Percentiles rank a stretch among this genome's conserved stretches.
Evolutionary conservation across 2,113 vertebrate species (phyloP).

Genomic region (Brevimyrus niger): DNA sequence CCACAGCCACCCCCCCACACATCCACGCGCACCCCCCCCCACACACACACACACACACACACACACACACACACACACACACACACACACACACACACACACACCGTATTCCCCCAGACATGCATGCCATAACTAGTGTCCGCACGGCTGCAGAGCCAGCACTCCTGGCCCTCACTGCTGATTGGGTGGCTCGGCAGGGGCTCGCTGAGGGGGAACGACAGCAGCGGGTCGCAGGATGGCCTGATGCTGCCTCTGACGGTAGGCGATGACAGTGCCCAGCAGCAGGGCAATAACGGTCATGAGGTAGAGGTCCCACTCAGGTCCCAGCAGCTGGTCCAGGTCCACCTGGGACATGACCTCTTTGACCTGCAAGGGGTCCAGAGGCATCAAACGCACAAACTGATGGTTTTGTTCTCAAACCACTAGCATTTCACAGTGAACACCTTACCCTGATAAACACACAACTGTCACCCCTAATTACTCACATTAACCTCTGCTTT

Average conservation of each 20-base stretch:
- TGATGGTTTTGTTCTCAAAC: background rate
- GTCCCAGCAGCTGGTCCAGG: slow-evolving; percentile 91
- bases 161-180: slow-evolving; percentile 15
- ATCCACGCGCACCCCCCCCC: no score
- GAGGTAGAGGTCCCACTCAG: slow-evolving; percentile 98
- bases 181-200: slow-evolving; percentile 37
- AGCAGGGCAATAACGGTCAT: slow-evolving; percentile 95
- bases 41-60: background rate
- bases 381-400: background rate
- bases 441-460: background rate
- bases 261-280: slow-evolving; percentile 90
- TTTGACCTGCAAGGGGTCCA: slow-evolving; percentile 60
- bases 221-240: slow-evolving; percentile 56
- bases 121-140: background rate
- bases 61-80: background rate
- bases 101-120: background rate
- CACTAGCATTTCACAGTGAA: background rate
- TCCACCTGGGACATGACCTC: slow-evolving; percentile 80
- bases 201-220: slow-evolving; percentile 34
- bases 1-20: no score
- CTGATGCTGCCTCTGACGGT: slow-evolving; percentile 90
- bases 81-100: no score
- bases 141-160: background rate
- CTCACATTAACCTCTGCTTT: background rate
- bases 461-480: background rate